These are phyloP conservation scores for Neodiprion lecontei DNA, from an alignment of 1,140 invertebrate genomes.

Conservation along the genomic window DNA sequence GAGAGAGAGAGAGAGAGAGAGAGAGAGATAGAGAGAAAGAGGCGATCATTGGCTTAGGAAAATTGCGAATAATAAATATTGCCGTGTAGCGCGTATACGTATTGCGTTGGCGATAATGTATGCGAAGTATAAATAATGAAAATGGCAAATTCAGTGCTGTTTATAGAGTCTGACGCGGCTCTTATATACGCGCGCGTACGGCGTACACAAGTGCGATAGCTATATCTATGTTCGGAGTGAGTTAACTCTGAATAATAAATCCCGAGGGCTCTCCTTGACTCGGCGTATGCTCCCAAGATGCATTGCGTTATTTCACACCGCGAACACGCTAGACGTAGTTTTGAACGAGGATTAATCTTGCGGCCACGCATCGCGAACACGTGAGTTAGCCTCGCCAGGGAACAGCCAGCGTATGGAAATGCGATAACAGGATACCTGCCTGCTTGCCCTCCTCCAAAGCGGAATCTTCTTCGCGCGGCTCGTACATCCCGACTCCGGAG, in stretches of 20 bases:
- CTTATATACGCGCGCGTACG: too few relatives aligned
- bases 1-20: not conserved
- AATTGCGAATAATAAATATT: too few relatives aligned
- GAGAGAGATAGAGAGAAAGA: not conserved
- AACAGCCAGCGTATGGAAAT: not conserved
- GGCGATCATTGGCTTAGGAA: not conserved
- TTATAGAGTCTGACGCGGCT: too few relatives aligned
- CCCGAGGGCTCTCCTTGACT: not conserved
- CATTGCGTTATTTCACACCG: constrained; percentile 3
- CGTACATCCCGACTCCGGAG: too few relatives aligned
- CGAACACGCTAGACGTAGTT: constrained; percentile 7
- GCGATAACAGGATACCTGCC: too few relatives aligned
- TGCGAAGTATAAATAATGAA: too few relatives aligned
- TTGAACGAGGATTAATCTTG: constrained; percentile 3
- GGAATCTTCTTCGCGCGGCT: too few relatives aligned
- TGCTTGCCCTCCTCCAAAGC: too few relatives aligned
- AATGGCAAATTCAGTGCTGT: too few relatives aligned
- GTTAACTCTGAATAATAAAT: constrained; percentile 6
- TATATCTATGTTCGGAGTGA: not conserved
- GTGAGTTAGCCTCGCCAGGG: not conserved
- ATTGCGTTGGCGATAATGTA: too few relatives aligned
- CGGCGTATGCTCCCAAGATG: not conserved
- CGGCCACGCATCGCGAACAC: constrained; percentile 6
- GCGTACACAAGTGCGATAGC: too few relatives aligned
- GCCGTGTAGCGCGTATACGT: too few relatives aligned